phyloP scores from a whole-genome alignment of 2,888 invertebrate species.

The Drosophila mulleri region DNA sequence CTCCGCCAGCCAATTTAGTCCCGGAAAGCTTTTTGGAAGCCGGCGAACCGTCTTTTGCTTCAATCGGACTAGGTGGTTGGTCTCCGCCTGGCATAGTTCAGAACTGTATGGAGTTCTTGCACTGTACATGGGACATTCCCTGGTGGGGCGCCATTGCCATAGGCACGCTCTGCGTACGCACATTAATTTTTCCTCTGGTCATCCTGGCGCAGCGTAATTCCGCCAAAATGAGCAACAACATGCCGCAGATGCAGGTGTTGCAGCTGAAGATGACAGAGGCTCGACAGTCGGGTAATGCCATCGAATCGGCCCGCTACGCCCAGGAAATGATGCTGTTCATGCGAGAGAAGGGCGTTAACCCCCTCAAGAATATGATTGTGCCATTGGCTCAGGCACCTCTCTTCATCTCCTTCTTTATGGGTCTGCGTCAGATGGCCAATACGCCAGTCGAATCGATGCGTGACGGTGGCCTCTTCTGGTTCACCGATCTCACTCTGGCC shows the following conservation, averaged over 20 bases:
- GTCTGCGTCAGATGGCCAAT: constrained; percentile 94
- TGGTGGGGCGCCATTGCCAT: constrained; percentile 96
- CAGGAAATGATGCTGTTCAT: constrained; percentile 93
- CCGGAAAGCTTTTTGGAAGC: constrained; percentile 22
- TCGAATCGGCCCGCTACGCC: constrained; percentile 91
- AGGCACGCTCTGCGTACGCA: constrained; percentile 92
- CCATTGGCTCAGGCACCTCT: constrained; percentile 94
- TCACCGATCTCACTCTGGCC: constrained; percentile 94
- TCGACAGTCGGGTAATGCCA: constrained; percentile 91
- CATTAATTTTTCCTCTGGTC: constrained; percentile 93
- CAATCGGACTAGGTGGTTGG: constrained; percentile 93
- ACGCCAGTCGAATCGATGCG: constrained; percentile 96
- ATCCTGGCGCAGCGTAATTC: constrained; percentile 92
- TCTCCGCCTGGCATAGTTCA: constrained; percentile 93
- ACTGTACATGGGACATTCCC: constrained; percentile 92
- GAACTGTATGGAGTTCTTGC: constrained; percentile 92
- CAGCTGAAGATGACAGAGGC: constrained; percentile 95
- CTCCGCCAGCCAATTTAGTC: constrained; percentile 47
- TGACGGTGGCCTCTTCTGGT: constrained; percentile 96
- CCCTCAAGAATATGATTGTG: constrained; percentile 91
- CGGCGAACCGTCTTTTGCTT: constrained; percentile 92
- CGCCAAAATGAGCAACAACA: constrained; percentile 92
- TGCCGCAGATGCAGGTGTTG: constrained; percentile 93
- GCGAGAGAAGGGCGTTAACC: constrained; percentile 92
- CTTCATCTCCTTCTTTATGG: constrained; percentile 96